Conservation (phyloP, 2,888 invertebrate genomes). For the Noctua comes region DNA sequence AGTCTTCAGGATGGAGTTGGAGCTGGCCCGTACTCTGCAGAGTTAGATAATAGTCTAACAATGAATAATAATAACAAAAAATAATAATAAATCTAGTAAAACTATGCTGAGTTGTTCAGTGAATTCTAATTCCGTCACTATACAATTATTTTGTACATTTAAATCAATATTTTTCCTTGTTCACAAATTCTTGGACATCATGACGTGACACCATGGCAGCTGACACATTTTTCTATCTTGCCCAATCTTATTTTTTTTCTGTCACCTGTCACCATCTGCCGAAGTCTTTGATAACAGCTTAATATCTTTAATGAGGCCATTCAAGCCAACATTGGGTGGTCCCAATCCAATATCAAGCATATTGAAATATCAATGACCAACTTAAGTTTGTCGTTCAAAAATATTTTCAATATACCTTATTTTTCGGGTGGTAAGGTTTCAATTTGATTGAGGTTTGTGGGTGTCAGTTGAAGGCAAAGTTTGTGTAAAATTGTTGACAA, state of each 20-base stretch:
- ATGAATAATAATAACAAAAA: too few relatives aligned
- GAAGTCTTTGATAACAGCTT: slow-evolving; percentile 71
- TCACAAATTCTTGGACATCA: background rate
- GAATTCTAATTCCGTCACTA: background rate
- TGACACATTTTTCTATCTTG: slow-evolving; percentile 39
- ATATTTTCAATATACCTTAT: background rate
- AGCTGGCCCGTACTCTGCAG: too few relatives aligned
- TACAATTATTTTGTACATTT: background rate
- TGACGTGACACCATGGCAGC: slow-evolving; percentile 24
- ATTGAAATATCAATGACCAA: slow-evolving; percentile 58
- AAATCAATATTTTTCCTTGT: background rate
- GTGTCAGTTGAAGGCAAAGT: background rate
- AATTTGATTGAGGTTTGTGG: background rate
- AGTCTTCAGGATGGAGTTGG: too few relatives aligned
- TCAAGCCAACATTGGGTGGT: slow-evolving; percentile 73
- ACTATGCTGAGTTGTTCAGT: too few relatives aligned
- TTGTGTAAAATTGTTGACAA: slow-evolving; percentile 67
- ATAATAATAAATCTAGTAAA: too few relatives aligned
- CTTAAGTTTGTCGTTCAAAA: background rate
- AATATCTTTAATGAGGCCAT: slow-evolving; percentile 67
- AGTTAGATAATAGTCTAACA: too few relatives aligned
- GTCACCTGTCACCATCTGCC: slow-evolving; percentile 74
- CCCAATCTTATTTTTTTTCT: slow-evolving; percentile 41
- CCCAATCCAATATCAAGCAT: slow-evolving; percentile 75
- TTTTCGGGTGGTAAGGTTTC: background rate